Evolutionary conservation across 30 jellyfish, hydroid and myxozoan species (phyloP).

Genomic region (Phacellophora camtschatica): DNA sequence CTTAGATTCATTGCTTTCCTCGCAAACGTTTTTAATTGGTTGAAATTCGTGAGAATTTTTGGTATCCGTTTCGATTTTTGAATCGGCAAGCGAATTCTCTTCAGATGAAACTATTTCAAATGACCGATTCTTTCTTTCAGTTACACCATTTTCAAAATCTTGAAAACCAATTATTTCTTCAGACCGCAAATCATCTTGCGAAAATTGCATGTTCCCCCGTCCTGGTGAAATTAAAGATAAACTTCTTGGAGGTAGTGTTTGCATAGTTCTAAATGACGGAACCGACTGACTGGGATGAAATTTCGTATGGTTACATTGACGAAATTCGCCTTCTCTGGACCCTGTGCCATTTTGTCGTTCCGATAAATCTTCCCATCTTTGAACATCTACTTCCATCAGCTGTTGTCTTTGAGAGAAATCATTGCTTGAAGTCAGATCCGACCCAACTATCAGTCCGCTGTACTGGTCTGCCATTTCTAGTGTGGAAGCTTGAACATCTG

Average conservation of each 20-base stretch:
- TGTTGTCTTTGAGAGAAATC: too few relatives aligned
- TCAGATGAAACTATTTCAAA: conserved; percentile 3
- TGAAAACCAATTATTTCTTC: neutral
- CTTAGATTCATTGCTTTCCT: neutral
- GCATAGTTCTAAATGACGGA: conserved; percentile 9
- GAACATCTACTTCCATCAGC: too few relatives aligned
- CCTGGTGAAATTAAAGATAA: neutral
- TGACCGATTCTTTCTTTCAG: neutral
- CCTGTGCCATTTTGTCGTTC: neutral
- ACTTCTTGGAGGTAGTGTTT: conserved; percentile 1
- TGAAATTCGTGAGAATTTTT: too few relatives aligned
- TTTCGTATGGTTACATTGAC: neutral
- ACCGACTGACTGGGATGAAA: conserved; percentile 29
- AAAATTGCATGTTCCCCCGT: neutral
- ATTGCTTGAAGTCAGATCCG: neutral
- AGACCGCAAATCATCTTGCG: neutral
- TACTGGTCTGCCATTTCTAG: neutral
- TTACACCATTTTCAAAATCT: neutral
- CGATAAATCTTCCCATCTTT: too few relatives aligned
- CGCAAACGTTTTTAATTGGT: conserved; percentile 14
- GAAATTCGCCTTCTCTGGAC: neutral
- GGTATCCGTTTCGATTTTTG: too few relatives aligned
- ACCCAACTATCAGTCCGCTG: neutral
- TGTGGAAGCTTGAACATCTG: neutral
- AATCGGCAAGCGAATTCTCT: neutral